Percentiles rank a stretch among this genome's conserved stretches.
Evolutionary conservation across 2,113 vertebrate genomes (phyloP).

Genomic region (Theristicus caerulescens): DNA sequence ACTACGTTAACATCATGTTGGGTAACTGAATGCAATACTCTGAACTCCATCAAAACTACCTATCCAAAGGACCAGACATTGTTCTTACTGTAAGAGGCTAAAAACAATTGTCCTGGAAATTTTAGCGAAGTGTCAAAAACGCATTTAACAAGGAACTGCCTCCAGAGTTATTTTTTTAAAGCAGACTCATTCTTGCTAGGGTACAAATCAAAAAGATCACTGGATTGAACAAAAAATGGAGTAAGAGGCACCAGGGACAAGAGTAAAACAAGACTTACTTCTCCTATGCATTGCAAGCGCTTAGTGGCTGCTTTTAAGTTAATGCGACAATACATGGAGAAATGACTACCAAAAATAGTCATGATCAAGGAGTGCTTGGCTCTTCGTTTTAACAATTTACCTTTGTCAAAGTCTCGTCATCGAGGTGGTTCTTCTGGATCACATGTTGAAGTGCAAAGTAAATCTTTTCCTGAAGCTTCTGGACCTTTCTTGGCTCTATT

Average conservation of each 20-base stretch:
- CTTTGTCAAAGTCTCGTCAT: slow-evolving; percentile 94
- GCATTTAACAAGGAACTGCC: not conserved
- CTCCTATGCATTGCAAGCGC: not conserved
- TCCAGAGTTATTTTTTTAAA: not conserved
- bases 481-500: slow-evolving; percentile 96
- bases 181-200: not conserved
- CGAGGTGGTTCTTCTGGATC: slow-evolving; percentile 99
- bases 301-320: not conserved
- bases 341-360: not conserved
- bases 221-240: not conserved
- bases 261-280: not conserved
- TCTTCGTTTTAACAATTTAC: slow-evolving; percentile 66
- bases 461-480: slow-evolving; percentile 99
- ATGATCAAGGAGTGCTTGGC: accelerated
- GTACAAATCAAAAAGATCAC: not conserved
- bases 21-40: not conserved
- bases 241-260: not conserved
- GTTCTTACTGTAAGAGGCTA: not conserved
- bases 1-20: not conserved
- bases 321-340: not conserved
- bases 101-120: not conserved
- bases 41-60: not conserved
- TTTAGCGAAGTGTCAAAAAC: not conserved
- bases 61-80: not conserved
- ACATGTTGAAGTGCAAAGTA: slow-evolving; percentile 99